Conservation (phyloP, 2,797 vertebrate species). For the Sebastes oblongus region DNA sequence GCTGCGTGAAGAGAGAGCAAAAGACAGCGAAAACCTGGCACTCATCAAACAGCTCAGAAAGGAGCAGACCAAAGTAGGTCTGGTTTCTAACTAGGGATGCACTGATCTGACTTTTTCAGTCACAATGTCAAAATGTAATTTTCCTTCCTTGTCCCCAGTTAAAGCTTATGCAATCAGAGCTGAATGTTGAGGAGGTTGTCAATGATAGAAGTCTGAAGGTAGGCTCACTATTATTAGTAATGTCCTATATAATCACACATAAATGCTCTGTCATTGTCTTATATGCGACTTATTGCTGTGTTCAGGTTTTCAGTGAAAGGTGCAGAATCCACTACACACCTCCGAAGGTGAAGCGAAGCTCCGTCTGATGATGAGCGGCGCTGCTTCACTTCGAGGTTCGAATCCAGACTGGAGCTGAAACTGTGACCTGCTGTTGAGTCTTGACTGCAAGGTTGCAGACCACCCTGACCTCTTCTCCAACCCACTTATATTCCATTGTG, state of each 20-base stretch:
- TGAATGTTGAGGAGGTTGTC: constrained; percentile 98
- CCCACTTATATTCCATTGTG: constrained; percentile 35
- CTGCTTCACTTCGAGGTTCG: constrained; percentile 9
- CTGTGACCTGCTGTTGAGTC: constrained; percentile 37
- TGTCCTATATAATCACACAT: background rate
- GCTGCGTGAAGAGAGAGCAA: constrained; percentile 88
- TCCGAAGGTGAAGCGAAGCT: constrained; percentile 87
- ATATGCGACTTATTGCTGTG: background rate
- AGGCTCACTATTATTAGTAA: constrained; percentile 15
- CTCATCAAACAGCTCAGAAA: constrained; percentile 94
- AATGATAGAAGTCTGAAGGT: constrained; percentile 99
- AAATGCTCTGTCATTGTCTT: background rate
- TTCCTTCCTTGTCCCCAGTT: constrained; percentile 79
- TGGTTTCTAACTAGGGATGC: background rate
- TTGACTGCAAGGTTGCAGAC: constrained; percentile 23
- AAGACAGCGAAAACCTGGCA: constrained; percentile 85
- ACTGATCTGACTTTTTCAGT: too few relatives aligned
- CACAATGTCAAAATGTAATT: rapidly evolving
- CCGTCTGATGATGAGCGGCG: background rate
- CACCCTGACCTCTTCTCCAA: constrained; percentile 39
- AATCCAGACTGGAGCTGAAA: constrained; percentile 58
- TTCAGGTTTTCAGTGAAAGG: constrained; percentile 92
- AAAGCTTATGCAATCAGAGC: constrained; percentile 97
- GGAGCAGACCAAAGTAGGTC: constrained; percentile 96
- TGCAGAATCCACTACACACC: constrained; percentile 95